These are phyloP conservation scores for Papilio protenor DNA, from an alignment of 2,888 invertebrate genomes.

Conservation along the genomic window DNA sequence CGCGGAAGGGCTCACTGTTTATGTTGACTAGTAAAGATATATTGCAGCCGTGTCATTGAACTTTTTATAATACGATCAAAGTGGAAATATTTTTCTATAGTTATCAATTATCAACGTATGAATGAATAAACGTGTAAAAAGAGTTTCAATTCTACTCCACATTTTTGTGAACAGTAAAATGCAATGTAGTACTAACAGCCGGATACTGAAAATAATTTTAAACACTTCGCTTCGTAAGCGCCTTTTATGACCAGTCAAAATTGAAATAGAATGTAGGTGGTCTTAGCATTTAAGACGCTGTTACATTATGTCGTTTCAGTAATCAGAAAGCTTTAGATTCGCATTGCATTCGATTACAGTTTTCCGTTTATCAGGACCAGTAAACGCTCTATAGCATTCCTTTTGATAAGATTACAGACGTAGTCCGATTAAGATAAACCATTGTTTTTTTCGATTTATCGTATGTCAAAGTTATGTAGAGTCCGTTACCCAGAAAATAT, in stretches of 20 bases:
- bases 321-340: not conserved
- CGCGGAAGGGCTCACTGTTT: conserved; percentile 31
- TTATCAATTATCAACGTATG: not conserved
- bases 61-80: conserved; percentile 18
- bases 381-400: not conserved
- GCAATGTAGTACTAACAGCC: not conserved
- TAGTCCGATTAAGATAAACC: not conserved
- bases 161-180: not conserved
- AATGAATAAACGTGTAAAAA: not conserved
- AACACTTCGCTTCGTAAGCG: too few relatives aligned
- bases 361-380: not conserved
- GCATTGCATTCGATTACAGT: not conserved
- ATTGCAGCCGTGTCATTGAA: conserved; percentile 31
- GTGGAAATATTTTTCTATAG: not conserved
- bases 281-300: too few relatives aligned
- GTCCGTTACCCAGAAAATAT: too few relatives aligned
- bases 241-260: too few relatives aligned
- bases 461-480: not conserved
- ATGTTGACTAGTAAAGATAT: conserved; percentile 24
- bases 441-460: not conserved
- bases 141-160: not conserved
- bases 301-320: too few relatives aligned
- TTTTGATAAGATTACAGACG: conserved; percentile 1
- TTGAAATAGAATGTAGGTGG: too few relatives aligned
- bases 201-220: too few relatives aligned